Conservation (phyloP, 2,888 invertebrate genomes). For the Panzeria rudis region DNA sequence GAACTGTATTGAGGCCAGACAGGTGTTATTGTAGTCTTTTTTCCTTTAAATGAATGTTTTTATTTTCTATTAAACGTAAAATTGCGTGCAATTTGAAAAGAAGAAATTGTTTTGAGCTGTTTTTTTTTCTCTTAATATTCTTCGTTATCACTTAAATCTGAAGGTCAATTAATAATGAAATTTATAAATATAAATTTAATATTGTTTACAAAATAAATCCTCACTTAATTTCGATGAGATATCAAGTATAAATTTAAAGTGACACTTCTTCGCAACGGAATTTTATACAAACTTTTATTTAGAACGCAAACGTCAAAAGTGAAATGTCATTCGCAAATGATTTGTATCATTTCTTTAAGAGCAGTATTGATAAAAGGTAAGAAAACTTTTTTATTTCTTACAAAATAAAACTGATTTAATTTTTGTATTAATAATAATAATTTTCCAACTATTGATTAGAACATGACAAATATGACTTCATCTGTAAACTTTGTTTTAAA, state of each 20-base stretch:
- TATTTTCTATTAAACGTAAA: conserved; percentile 11
- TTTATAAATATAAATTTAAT: conserved; percentile 14
- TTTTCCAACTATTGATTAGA: no score
- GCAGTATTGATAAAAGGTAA: conserved; percentile 60
- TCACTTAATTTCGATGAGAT: conserved; percentile 2
- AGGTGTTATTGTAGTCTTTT: not conserved
- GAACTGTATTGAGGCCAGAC: not conserved
- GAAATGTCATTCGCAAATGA: conserved; percentile 65
- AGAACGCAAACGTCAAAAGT: conserved; percentile 22
- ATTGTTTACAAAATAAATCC: conserved; percentile 26
- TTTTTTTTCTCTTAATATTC: not conserved
- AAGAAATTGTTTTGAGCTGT: conserved; percentile 15
- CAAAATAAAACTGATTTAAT: not conserved
- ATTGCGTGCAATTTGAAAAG: conserved; percentile 56
- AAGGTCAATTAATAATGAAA: conserved; percentile 52
- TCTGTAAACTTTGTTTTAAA: no score
- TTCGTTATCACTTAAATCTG: conserved; percentile 29
- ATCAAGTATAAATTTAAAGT: conserved; percentile 10
- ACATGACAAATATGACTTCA: no score
- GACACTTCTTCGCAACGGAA: conserved; percentile 12
- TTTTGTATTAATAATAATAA: not conserved
- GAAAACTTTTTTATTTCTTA: not conserved
- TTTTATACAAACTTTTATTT: not conserved
- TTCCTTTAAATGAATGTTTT: not conserved
- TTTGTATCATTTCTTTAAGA: conserved; percentile 60